Base-by-base conservation (phyloP, 2,797 vertebrate genomes). In the Lutjanus campechanus region DNA sequence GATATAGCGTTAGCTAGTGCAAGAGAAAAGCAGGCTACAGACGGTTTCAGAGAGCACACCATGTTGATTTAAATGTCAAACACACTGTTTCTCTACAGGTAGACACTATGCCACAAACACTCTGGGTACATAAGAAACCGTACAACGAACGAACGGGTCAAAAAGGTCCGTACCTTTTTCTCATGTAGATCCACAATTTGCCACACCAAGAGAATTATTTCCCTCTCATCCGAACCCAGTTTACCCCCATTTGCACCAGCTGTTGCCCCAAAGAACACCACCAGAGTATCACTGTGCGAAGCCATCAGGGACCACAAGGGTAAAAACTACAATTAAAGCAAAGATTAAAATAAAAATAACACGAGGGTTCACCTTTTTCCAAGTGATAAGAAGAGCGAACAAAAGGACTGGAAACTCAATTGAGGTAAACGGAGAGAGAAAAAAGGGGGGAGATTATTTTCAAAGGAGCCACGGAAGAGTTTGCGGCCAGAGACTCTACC, bases 151-250 rank as follows among this genome's bases (percentile, higher is more conserved):
- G 80, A 88, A 84, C 73, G 58, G 92, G 93, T 94, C 93, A 93
- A 88, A 90, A 83, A 94, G 92, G 91, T 95, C 88, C 96, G 86
- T 98, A 99, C 98, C 98, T 99, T 98, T 95, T 97, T 97, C 94
- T 97, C 97, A 94, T 86, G 97, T 81, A 98, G 98, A 90, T 99
- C 98, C 97, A 99, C 97, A 96, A 98, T 98, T 97, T 99, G 98
- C 98, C 98, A 99, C 95, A 99, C 98, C 95, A 99, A 97, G 94
- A 99, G 98, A 96, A 99, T 98, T 96, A 99, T 96, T 96, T 99
- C 98, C 96, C 97, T 98, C 94, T 99, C 98, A 96, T 99, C 98
- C 94, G 98, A 98, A 95, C 98, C 98, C 95, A 99, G 96, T 97
- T 98, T 98, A 96, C 96, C 97, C 96, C 98, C 97, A 97, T 97